A percentile compares a stretch with the other conserved stretches of the same genome.
Evolutionary conservation across 2,888 invertebrate genomes (phyloP).

Genomic region (Troilus luridus): DNA sequence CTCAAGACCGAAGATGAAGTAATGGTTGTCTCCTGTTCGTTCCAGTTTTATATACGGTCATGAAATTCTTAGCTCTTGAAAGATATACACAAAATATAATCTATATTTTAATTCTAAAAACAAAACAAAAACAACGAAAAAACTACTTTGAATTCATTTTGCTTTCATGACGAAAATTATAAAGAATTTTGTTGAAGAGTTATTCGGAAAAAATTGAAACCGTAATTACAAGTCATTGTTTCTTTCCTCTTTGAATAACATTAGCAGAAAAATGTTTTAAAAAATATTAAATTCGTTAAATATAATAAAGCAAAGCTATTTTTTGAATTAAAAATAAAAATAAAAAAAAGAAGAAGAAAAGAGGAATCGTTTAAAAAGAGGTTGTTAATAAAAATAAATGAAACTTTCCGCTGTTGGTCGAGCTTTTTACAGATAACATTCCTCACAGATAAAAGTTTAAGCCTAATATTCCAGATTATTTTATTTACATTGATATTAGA

Average conservation of each 20-base stretch:
- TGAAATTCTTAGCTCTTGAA: neutral
- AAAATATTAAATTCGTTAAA: no score
- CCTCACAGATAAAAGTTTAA: no score
- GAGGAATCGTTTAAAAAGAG: no score
- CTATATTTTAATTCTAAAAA: neutral
- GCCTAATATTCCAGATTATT: no score
- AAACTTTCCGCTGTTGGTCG: no score
- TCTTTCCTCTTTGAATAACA: neutral
- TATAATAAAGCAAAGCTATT: no score
- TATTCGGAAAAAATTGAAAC: neutral
- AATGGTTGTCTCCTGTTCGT: neutral
- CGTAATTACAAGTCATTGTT: neutral
- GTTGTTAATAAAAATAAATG: no score
- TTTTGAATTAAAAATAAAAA: no score
- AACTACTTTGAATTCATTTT: neutral
- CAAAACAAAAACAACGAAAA: neutral
- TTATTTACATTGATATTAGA: no score
- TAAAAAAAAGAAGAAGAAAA: no score
- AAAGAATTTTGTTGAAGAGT: neutral
- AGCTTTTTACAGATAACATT: no score
- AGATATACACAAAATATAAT: neutral
- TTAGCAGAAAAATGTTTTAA: neutral
- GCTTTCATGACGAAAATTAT: neutral
- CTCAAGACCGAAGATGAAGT: conserved; percentile 5
- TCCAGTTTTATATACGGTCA: neutral